Evolutionary conservation across 2,888 invertebrate genomes (phyloP), one percentile per base, ranked within the genome.

Genomic region (Lysandra bellargus): DNA sequence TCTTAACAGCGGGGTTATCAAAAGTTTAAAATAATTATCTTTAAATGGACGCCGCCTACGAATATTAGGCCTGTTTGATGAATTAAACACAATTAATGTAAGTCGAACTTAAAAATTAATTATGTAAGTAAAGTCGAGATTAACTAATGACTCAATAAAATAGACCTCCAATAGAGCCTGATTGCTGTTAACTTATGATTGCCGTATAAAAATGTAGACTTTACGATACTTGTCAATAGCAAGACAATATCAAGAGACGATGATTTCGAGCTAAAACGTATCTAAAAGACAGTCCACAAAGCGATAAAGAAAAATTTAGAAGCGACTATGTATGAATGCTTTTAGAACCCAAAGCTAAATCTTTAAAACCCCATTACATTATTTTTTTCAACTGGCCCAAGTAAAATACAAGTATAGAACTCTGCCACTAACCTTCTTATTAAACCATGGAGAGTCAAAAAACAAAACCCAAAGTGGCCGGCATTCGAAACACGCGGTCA

Each of bases 401-500:
- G 6, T 40, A 7, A 44, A 44, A 9, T 44, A 44, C 44, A 44
- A 7, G 40, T 44, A 61, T 61, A 23, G 61, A 23, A 3, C 64
- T 30, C 30, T 17, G 7, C 14, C 37, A 6, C 4, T 33, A 33
- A 1, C 17, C 37, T 33, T 33, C 33, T 33, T 30, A 9, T 64
- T 2, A 61, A 23, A n/a, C 23, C 61, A 61, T 61, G 23, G 7
- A 57, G 61, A 61, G 61, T 2, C 61, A 2, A 61, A 61, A 23
- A 17, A 57, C 57, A 17, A 57, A 61, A 2, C 23, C 64, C 64
- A 64, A 64, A 30, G 64, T 64, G 64, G 64, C 69, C 37, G 69
- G 69, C 69, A 69, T 69, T 69, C 37, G 33, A 69, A 78, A 80
- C 78, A 78, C 80, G 79, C 74, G 74, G 37, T 23, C 78, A 81